A percentile compares a stretch with the other conserved stretches of the same genome.
phyloP scores from a whole-genome alignment of 2,888 invertebrate genomes.

The Epistrophe grossulariae region DNA sequence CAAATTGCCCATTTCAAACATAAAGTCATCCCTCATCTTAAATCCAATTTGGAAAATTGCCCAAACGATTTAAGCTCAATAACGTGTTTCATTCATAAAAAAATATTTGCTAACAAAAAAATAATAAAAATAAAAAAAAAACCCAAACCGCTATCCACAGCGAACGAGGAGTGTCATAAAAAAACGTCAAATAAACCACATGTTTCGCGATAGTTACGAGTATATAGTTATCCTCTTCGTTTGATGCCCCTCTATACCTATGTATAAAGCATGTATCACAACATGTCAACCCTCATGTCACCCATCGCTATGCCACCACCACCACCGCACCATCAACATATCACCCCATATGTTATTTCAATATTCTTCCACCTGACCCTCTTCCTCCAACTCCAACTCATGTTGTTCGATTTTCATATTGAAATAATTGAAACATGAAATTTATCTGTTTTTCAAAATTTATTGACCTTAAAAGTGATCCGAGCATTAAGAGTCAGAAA shows the following conservation, averaged over 20 bases:
- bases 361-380: slow-evolving; percentile 32
- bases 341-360: slow-evolving; percentile 32
- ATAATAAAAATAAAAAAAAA: background rate
- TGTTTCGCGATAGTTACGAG: slow-evolving; percentile 68
- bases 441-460: slow-evolving; percentile 72
- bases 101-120: slow-evolving; percentile 27
- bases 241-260: background rate
- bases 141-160: slow-evolving; percentile 19
- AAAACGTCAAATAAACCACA: slow-evolving; percentile 50
- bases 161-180: slow-evolving; percentile 56
- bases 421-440: slow-evolving; percentile 76
- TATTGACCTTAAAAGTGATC: slow-evolving; percentile 76
- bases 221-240: slow-evolving; percentile 7
- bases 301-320: background rate
- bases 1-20: slow-evolving; percentile 26
- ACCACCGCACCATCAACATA: no score
- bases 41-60: slow-evolving; percentile 71
- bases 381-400: background rate
- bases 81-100: slow-evolving; percentile 69
- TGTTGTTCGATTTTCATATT: slow-evolving; percentile 66
- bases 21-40: slow-evolving; percentile 36
- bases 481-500: slow-evolving; percentile 75
- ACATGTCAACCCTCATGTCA: slow-evolving; percentile 21
- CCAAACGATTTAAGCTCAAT: slow-evolving; percentile 66
- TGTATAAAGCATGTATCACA: background rate